A percentile compares a stretch with the other conserved stretches of the same genome.
Conservation (phyloP, 2,113 vertebrate species). For the Eulemur rufifrons region DNA sequence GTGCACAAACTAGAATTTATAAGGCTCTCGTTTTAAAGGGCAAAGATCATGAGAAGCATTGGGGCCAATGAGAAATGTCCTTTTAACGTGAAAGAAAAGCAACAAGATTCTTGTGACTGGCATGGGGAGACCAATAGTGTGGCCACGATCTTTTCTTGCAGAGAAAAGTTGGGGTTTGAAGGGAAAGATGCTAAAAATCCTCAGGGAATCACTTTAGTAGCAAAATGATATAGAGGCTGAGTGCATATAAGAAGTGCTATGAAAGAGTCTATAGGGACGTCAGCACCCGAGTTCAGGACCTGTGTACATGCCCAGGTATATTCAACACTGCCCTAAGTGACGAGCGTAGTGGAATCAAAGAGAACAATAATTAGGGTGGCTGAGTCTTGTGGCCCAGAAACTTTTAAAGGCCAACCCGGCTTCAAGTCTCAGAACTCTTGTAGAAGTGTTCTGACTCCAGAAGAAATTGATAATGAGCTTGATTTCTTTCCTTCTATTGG, state of each 20-base stretch:
- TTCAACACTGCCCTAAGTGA: neutral
- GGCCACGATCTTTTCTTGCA: neutral
- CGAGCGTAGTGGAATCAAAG: neutral
- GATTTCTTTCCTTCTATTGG: neutral
- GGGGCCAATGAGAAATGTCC: neutral
- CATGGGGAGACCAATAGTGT: neutral
- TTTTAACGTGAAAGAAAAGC: neutral
- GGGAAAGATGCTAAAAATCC: neutral
- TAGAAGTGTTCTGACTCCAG: neutral
- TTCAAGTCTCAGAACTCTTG: neutral
- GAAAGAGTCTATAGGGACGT: neutral
- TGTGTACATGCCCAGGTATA: neutral
- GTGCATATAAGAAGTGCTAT: fast-evolving
- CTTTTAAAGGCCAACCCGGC: neutral
- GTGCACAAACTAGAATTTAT: neutral
- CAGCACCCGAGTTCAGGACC: neutral
- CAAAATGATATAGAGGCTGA: neutral
- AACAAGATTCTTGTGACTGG: neutral
- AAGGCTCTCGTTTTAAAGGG: neutral
- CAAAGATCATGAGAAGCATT: neutral
- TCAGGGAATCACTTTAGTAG: neutral
- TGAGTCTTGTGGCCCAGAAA: neutral
- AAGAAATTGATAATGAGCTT: neutral
- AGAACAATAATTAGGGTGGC: neutral
- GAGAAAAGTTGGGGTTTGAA: neutral